Base-by-base conservation (phyloP, 92 coral and sea anemone species). In the Plumapathes pennacea region DNA sequence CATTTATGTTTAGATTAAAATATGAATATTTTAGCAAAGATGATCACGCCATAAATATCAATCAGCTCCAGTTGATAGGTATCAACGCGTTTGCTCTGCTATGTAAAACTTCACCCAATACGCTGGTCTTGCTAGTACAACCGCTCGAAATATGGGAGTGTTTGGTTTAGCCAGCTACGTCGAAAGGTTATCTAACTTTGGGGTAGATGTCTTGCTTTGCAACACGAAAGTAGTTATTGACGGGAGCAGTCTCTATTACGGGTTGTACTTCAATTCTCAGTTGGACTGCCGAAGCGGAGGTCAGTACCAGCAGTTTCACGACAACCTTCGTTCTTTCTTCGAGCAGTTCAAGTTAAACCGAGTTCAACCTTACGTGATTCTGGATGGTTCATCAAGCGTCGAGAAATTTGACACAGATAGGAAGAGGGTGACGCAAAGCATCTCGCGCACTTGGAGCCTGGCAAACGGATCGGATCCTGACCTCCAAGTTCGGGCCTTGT, bases 201-300 rank as follows among this genome's bases (percentile, higher is more conserved):
- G 98, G 96, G 62, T 36, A 38, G 19, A 27, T 14, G 57, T 59
- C 30, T 47, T 68, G 8, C 74, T 86, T 33, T 44, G 40, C 0
- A 53, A 86, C 66, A 88, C 96, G 41, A 57, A 66, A 15, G 52
- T 92, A 10, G 74, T 88, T 33, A 76, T 92, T 11, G 98, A 92
- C 54, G 98, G 98, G 18, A 71, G 63, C n/a, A 61, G 89, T 23
- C 27, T 92, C 17, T 30, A 57, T 20, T 67, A 69, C 23, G 48
- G 68, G 39, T 45, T 92, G 23, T 90, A 86, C 57, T 41, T 31
- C 23, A 54, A 23, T 51, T 46, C 38, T 17, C 83, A 64, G 0
- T 41, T 89, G 6, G 84, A 84, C 46, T 62, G 64, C 38, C 79
- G 61, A 22, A 76, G 61, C 64, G 98, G 98, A 4, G 98, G 98